Base-by-base conservation (phyloP, 2,797 vertebrate genomes). In the Cryptoblepharus egeriae region DNA sequence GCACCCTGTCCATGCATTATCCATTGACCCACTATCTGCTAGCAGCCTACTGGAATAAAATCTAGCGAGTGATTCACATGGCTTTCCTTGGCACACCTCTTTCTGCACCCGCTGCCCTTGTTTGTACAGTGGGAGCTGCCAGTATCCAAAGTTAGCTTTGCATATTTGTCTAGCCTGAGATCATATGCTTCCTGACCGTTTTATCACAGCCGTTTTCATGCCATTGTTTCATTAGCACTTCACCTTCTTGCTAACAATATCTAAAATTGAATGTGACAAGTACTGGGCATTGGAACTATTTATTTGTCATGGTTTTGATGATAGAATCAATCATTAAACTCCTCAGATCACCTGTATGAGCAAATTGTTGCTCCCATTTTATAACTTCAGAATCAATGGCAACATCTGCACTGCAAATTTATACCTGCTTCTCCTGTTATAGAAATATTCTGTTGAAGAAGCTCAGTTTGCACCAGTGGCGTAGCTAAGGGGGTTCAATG, bases 91-190 rank as follows among this genome's bases (percentile, higher is more conserved):
- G 80, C 72, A 69, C 73, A 0, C 35, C 69, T 49, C 58, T 58
- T 60, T 85, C 0, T 0, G 77, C 79, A 78, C 49, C 72, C 55
- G 74, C 87, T 87, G 76, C 76, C 57, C 79, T 81, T 93, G 80
- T 92, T 93, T 90, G 84, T 69, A 85, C 90, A 88, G 84, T 86
- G 88, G 90, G 89, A 91, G 90, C 92, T 87, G 89, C 87, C 87
- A 16, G 1, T 32, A 61, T 82, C 78, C 72, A 77, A 45, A 75
- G 89, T 85, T 85, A 89, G 86, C 74, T 88, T 87, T 90, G 84
- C 35, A 1, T 92, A 86, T 92, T 91, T 89, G 90, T 92, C 87
- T 85, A 86, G 87, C 89, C 77, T 93, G 90, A 93, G 85, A 92
- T 92, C 0, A 90, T 80, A 89, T 83, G 87, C 87, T 75, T 88